Evolutionary conservation across 2,113 vertebrate genomes (phyloP), one percentile per base, ranked within the genome.

Genomic region (Sprattus sprattus): DNA sequence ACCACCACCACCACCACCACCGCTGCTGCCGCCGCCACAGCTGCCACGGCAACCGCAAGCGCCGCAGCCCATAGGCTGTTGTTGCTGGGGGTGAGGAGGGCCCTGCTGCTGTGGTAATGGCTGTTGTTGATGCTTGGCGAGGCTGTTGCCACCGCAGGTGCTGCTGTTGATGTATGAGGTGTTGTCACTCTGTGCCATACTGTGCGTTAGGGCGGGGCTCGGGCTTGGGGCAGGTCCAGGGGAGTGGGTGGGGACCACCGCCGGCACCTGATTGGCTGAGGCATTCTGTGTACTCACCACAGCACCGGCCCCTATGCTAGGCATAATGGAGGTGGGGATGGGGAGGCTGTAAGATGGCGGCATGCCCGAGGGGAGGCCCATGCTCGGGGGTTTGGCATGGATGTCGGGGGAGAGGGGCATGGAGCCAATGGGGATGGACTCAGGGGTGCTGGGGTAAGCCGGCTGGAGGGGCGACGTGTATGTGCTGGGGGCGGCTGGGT

Each of bases 11-110:
- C 97, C 97, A 78, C 97, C 97, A 0, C 97, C 98, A 8, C 96
- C 95, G 6, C 97, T 96, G 0, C 97, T 98, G 85, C 95, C 95
- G 22, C 54, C 83, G 71, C 39, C 39, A 39, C 97, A 97, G 94
- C 96, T 95, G 91, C 97, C 97, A 89, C 97, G 95, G 82, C 97
- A 97, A 81, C 97, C 97, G 0, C 97, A 98, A 9, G 96, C 95
- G 6, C 97, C 96, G 0, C 97, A 99, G 85, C 95, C 95, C 88
- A 96, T 2, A 28, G 93, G 94, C 87, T 87, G 10, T 10, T 49
- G 47, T 9, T 49, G 47, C 47, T 49, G 47, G 10, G 46, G 46
- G 44, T 87, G 85, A 81, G 67, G 67, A 32, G 67, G 54, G 91
- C 90, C 86, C 93, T 96, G 0, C 88, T 96, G 89, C 94, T 91